Conservation (phyloP, 2,113 vertebrate genomes). For the Oryzias melastigma region DNA sequence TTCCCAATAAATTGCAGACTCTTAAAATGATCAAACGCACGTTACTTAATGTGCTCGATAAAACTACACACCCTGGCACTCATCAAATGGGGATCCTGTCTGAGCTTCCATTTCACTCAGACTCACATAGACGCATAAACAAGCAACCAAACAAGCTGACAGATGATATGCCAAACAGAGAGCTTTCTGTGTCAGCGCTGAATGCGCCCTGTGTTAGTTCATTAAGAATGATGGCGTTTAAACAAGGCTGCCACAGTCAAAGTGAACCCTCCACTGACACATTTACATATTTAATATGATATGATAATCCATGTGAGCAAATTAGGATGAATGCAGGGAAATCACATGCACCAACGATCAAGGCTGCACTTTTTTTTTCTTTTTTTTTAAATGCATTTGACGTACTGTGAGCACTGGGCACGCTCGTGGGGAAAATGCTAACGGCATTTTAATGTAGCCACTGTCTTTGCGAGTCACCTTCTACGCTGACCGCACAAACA, state of each 20-base stretch:
- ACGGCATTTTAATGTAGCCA: slow-evolving; percentile 28
- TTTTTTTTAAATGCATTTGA: slow-evolving; percentile 29
- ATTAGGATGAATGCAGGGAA: slow-evolving; percentile 65
- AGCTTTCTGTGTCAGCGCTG: slow-evolving; percentile 59
- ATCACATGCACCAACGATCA: slow-evolving; percentile 49
- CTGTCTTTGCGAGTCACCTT: slow-evolving; percentile 18
- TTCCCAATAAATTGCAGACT: background rate
- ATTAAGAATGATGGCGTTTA: slow-evolving; percentile 66
- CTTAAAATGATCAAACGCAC: background rate
- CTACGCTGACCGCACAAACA: slow-evolving; percentile 6
- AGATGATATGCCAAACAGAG: slow-evolving; percentile 72
- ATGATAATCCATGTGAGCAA: slow-evolving; percentile 65
- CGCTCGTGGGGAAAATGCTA: slow-evolving; percentile 11
- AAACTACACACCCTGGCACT: slow-evolving; percentile 15
- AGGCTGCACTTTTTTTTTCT: slow-evolving; percentile 38
- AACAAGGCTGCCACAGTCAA: slow-evolving; percentile 64
- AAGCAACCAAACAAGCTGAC: slow-evolving; percentile 64
- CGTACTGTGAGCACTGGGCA: background rate
- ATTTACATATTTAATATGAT: slow-evolving; percentile 73
- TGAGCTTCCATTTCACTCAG: slow-evolving; percentile 36
- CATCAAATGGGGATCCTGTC: slow-evolving; percentile 30
- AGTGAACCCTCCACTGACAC: slow-evolving; percentile 55
- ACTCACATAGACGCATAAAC: slow-evolving; percentile 62
- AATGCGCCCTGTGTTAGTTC: slow-evolving; percentile 63
- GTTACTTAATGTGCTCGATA: slow-evolving; percentile 12